A percentile compares a stretch with the other conserved stretches of the same genome.
These are phyloP conservation scores for Trachelipus rathkii DNA, from an alignment of 1,140 invertebrate species.

Conservation along the genomic window DNA sequence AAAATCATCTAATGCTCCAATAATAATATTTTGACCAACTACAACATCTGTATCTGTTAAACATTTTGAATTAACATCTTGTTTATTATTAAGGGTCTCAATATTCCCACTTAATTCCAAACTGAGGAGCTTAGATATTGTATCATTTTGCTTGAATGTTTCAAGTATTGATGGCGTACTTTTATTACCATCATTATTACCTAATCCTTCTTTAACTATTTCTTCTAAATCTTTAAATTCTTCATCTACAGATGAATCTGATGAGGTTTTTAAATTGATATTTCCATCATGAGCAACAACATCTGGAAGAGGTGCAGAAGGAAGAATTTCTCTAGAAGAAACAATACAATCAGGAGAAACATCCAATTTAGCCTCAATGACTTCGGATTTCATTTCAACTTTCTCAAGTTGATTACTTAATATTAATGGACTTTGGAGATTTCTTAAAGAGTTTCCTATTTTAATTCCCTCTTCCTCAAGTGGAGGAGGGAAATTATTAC, in stretches of 20 bases:
- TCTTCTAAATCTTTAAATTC: not conserved
- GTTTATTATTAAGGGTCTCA: too few relatives aligned
- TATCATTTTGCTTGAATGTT: too few relatives aligned
- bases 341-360: constrained; percentile 40
- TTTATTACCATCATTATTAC: too few relatives aligned
- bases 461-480: constrained; percentile 27
- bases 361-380: not conserved
- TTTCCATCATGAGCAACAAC: constrained; percentile 34
- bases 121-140: too few relatives aligned
- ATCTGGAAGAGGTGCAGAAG: constrained; percentile 30
- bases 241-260: constrained; percentile 23
- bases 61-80: constrained; percentile 22
- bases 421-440: not conserved
- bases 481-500: constrained; percentile 34
- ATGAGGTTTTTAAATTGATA: constrained; percentile 24
- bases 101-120: too few relatives aligned
- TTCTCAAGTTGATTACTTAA: not conserved
- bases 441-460: constrained; percentile 7
- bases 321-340: constrained; percentile 35
- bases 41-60: constrained; percentile 31
- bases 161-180: too few relatives aligned
- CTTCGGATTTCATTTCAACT: too few relatives aligned
- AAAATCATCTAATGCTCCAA: constrained; percentile 36
- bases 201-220: too few relatives aligned
- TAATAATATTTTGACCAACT: constrained; percentile 34